phyloP scores from a whole-genome alignment of 2,113 vertebrate species.

The Lamprologus ornatipinnis region DNA sequence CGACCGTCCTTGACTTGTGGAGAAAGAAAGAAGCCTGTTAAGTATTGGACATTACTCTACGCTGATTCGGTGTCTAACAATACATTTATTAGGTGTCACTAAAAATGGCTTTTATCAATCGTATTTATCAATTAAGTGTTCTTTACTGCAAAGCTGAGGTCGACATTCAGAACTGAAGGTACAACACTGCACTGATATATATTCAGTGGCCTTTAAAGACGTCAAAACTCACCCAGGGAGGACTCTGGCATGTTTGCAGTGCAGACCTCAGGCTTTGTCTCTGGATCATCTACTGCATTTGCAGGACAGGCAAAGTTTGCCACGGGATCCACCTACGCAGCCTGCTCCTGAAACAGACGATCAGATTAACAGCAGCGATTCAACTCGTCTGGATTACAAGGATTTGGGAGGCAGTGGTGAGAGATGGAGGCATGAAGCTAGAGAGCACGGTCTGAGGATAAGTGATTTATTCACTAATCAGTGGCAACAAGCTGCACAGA shows the following conservation, averaged over 20 bases:
- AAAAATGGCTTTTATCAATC: slow-evolving; percentile 10
- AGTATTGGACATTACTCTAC: neutral
- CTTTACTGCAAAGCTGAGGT: neutral
- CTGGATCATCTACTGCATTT: slow-evolving; percentile 56
- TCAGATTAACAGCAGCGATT: slow-evolving; percentile 67
- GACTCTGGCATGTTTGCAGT: slow-evolving; percentile 78
- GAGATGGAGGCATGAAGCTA: neutral
- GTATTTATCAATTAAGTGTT: neutral
- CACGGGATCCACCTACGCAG: slow-evolving; percentile 62
- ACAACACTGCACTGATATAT: neutral
- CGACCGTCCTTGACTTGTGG: slow-evolving; percentile 71
- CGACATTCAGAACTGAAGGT: neutral
- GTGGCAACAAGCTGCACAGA: neutral
- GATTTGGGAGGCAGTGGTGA: neutral
- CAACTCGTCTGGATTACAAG: slow-evolving; percentile 53
- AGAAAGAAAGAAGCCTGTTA: slow-evolving; percentile 1
- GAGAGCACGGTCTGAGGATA: neutral
- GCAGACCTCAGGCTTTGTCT: slow-evolving; percentile 72
- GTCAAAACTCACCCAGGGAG: slow-evolving; percentile 71
- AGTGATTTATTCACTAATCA: neutral
- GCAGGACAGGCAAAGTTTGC: slow-evolving; percentile 38
- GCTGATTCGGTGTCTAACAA: neutral
- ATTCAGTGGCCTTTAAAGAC: neutral
- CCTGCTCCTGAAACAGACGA: slow-evolving; percentile 77
- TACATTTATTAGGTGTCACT: neutral